phyloP scores from a whole-genome alignment of 2,113 vertebrate species.

The Corythaixoides concolor region DNA sequence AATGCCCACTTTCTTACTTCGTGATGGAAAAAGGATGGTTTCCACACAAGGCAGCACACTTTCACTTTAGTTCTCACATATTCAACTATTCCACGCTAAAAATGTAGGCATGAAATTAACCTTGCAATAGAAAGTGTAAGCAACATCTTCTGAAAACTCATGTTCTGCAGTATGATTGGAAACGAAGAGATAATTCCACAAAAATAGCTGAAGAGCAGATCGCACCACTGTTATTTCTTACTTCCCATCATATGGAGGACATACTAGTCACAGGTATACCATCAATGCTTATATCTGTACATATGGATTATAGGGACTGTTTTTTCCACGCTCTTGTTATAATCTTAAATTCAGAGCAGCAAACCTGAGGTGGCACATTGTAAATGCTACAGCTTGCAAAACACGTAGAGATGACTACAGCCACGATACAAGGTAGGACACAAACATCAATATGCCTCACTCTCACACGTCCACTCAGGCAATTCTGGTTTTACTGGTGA shows the following conservation, averaged over 20 bases:
- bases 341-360: neutral
- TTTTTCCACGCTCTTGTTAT: neutral
- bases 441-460: neutral
- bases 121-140: neutral
- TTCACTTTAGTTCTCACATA: neutral
- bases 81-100: neutral
- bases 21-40: neutral
- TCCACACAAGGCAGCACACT: neutral
- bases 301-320: neutral
- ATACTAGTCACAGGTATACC: neutral
- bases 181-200: neutral
- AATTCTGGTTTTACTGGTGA: neutral
- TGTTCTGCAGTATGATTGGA: neutral
- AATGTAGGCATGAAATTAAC: neutral
- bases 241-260: neutral
- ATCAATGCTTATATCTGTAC: fast-evolving
- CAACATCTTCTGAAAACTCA: neutral
- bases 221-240: neutral
- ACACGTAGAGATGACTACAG: neutral
- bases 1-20: neutral
- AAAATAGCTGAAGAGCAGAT: neutral
- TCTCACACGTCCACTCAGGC: fast-evolving
- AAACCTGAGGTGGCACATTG: fast-evolving
- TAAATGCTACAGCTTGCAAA: neutral
- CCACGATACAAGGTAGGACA: neutral